Conservation (phyloP, 2,113 vertebrate species). For the Entelurus aequoreus region DNA sequence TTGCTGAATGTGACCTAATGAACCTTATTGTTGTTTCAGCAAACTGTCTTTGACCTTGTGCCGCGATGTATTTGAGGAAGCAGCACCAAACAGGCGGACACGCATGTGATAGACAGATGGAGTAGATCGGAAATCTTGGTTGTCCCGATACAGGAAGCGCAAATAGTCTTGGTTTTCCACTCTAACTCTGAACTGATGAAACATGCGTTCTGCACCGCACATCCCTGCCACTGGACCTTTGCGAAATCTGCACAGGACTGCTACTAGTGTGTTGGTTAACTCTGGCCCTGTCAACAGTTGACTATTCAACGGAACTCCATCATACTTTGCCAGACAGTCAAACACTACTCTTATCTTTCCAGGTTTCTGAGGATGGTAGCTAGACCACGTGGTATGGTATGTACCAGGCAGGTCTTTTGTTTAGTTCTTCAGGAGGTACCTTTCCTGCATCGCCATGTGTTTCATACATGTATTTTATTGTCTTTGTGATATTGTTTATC, state of each 20-base stretch:
- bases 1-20: neutral
- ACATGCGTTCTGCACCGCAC: conserved; percentile 1
- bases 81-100: neutral
- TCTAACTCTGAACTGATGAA: conserved; percentile 9
- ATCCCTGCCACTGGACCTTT: neutral
- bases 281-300: neutral
- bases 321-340: neutral
- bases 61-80: neutral
- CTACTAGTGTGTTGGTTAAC: neutral
- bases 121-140: fast-evolving
- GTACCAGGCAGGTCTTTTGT: neutral
- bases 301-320: neutral
- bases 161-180: neutral
- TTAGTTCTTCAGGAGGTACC: neutral
- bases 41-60: neutral
- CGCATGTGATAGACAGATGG: neutral
- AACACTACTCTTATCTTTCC: neutral
- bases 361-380: neutral
- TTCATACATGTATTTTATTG: too few species aligned
- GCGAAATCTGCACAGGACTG: neutral
- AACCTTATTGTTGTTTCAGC: neutral
- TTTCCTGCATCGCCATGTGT: conserved; percentile 2
- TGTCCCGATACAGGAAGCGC: neutral
- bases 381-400: neutral
- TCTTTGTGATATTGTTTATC: too few species aligned